Evolutionary conservation across 2,113 vertebrate species (phyloP).

Genomic region (Tetraodon nigroviridis): DNA sequence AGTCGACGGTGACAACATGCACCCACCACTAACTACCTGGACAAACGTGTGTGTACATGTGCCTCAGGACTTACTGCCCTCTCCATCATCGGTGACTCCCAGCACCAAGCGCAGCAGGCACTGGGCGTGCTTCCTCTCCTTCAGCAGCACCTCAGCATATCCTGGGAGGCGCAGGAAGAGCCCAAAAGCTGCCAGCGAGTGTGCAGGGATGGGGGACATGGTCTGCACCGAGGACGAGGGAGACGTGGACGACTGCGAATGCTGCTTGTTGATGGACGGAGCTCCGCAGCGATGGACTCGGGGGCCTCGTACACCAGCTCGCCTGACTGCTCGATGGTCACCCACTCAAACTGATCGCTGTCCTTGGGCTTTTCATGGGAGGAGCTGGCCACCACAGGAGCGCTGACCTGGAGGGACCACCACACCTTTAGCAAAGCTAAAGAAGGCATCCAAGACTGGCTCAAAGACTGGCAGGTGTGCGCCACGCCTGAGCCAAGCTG

Average conservation of each 20-base stretch:
- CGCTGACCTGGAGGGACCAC: conserved; percentile 81
- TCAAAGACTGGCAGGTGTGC: too few species aligned
- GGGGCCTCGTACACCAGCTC: conserved; percentile 96
- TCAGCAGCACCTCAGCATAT: conserved; percentile 96
- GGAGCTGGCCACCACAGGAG: conserved; percentile 88
- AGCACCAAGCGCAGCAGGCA: conserved; percentile 95
- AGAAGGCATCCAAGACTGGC: too few species aligned
- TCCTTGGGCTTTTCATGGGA: conserved; percentile 97
- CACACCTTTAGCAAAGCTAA: background rate
- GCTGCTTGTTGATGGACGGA: conserved; percentile 85
- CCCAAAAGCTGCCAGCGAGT: conserved; percentile 96
- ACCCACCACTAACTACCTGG: too few species aligned
- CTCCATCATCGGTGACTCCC: conserved; percentile 96
- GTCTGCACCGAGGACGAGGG: conserved; percentile 84
- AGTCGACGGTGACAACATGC: too few species aligned
- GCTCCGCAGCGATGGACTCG: conserved; percentile 92
- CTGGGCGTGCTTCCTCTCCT: conserved; percentile 97
- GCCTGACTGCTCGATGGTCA: conserved; percentile 96
- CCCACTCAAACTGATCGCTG: conserved; percentile 98
- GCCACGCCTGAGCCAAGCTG: too few species aligned
- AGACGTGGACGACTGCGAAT: conserved; percentile 53
- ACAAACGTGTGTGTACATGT: too few species aligned
- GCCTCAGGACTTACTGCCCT: conserved; percentile 88
- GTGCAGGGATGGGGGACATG: conserved; percentile 95
- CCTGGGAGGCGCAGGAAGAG: conserved; percentile 96